Evolutionary conservation across 2,888 invertebrate genomes (phyloP).

Genomic region (Euplexia lucipara): DNA sequence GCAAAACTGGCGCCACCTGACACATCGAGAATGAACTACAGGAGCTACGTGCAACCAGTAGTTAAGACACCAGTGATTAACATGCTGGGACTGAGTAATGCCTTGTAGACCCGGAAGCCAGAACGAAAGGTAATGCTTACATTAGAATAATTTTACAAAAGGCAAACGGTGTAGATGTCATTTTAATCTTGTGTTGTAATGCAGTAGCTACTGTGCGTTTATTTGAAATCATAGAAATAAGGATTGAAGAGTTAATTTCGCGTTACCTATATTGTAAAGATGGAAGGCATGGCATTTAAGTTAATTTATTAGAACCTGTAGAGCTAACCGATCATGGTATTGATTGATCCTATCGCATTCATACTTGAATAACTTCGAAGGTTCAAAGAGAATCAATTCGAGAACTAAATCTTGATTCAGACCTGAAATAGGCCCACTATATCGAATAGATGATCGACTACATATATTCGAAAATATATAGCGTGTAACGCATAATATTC

Average conservation of each 20-base stretch:
- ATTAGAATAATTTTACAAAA: conserved; percentile 47
- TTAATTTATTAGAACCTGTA: background rate
- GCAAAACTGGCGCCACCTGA: conserved; percentile 53
- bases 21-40: conserved; percentile 57
- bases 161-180: conserved; percentile 13
- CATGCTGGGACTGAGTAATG: conserved; percentile 53
- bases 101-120: conserved; percentile 39
- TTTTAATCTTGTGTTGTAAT: conserved; percentile 29
- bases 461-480: background rate
- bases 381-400: conserved; percentile 6
- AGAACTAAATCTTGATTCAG: conserved; percentile 1
- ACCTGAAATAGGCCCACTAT: conserved; percentile 2
- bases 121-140: conserved; percentile 42
- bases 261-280: no score
- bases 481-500: background rate
- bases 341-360: conserved; percentile 11
- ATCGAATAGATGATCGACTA: background rate
- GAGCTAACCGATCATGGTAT: conserved; percentile 1
- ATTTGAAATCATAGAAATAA: background rate
- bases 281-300: background rate
- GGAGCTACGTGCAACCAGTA: conserved; percentile 51
- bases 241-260: background rate
- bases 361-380: conserved; percentile 7
- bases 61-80: conserved; percentile 49
- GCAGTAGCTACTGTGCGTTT: background rate